A percentile compares a stretch with the other conserved stretches of the same genome.
Evolutionary conservation across 2,888 invertebrate species (phyloP).

Genomic region (Ashinkailepas kermadecensis): DNA sequence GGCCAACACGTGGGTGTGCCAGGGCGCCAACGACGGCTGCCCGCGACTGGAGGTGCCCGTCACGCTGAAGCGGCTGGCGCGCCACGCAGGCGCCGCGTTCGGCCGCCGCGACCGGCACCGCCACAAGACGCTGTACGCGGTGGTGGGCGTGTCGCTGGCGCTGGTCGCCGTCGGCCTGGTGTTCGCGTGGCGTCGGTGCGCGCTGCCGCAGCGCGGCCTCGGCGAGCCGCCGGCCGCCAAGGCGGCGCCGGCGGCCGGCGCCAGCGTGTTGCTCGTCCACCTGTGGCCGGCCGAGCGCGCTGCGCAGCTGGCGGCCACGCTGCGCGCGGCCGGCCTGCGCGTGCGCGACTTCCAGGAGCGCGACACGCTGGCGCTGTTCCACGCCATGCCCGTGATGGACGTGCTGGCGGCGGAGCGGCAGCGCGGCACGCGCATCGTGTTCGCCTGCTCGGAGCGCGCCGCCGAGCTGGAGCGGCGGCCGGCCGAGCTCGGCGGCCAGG

Average conservation of each 20-base stretch:
- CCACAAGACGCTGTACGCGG: background rate
- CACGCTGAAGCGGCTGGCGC: background rate
- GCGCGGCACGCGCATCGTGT: background rate
- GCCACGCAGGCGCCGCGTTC: background rate
- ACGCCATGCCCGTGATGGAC: background rate
- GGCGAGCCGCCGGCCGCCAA: background rate
- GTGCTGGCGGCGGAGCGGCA: background rate
- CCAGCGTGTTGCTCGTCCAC: background rate
- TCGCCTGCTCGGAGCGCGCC: background rate
- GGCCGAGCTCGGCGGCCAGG: background rate
- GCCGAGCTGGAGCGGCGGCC: background rate
- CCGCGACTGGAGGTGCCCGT: background rate
- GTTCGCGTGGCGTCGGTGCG: background rate
- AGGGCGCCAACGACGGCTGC: background rate
- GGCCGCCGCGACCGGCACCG: background rate
- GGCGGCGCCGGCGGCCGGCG: background rate
- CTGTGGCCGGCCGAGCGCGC: background rate
- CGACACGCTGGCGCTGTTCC: background rate
- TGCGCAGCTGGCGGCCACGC: background rate
- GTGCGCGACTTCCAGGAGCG: background rate
- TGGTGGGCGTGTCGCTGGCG: background rate
- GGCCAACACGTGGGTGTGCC: background rate
- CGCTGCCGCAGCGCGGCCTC: background rate
- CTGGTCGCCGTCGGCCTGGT: background rate
- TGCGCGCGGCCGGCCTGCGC: slow-evolving; percentile 1